phyloP scores from a whole-genome alignment of 1,140 invertebrate genomes.

The Procambarus clarkii region DNA sequence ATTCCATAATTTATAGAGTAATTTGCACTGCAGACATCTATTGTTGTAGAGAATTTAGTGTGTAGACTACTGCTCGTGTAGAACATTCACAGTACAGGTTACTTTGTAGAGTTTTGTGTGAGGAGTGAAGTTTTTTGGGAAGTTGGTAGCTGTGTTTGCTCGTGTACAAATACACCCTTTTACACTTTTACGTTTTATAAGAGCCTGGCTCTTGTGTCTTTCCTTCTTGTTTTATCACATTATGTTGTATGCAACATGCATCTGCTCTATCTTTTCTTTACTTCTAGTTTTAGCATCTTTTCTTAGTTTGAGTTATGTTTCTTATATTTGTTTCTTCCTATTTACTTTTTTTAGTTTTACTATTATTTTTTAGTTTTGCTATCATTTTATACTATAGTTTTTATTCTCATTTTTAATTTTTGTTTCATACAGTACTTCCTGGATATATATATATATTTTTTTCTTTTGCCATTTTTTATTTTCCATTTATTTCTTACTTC shows the following conservation, averaged over 20 bases:
- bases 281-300: neutral
- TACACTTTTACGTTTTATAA: too few relatives aligned
- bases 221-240: neutral
- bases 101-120: too few relatives aligned
- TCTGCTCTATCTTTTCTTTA: neutral
- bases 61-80: too few relatives aligned
- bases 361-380: neutral
- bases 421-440: conserved; percentile 1
- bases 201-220: too few relatives aligned
- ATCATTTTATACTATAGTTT: neutral
- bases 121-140: too few relatives aligned
- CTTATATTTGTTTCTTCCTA: neutral
- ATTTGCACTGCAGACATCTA: too few relatives aligned
- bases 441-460: neutral
- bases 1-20: too few relatives aligned
- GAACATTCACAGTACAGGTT: too few relatives aligned
- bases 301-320: neutral
- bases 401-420: neutral
- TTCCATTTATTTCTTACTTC: conserved; percentile 21
- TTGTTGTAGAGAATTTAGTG: too few relatives aligned
- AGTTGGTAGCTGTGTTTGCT: too few relatives aligned
- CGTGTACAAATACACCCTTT: too few relatives aligned
- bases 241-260: neutral
- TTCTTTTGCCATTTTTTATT: neutral
- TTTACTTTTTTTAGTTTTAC: conserved; percentile 11